Evolutionary conservation across 2,797 vertebrate species (phyloP).

Genomic region (Lepidocolaptes lacrymiger): DNA sequence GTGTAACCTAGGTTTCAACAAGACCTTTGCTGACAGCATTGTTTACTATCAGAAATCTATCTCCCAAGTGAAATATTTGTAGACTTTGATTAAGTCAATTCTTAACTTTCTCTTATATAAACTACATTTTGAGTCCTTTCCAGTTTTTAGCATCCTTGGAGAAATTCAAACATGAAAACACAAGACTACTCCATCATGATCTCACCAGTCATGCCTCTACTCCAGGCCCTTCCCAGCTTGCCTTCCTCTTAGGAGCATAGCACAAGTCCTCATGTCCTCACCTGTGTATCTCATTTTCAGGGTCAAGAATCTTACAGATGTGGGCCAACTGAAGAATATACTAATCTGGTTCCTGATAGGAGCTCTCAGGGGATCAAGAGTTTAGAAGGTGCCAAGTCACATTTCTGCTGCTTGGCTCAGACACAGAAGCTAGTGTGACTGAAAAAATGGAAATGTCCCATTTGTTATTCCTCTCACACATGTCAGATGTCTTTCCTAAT

Average conservation of each 20-base stretch:
- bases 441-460: not conserved
- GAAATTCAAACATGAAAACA: not conserved
- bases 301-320: not conserved
- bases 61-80: conserved; percentile 26
- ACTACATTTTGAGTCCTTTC: conserved; percentile 24
- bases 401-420: not conserved
- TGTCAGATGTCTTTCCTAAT: not conserved
- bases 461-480: not conserved
- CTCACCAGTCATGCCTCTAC: not conserved
- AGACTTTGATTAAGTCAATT: conserved; percentile 22
- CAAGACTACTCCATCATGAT: not conserved
- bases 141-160: not conserved
- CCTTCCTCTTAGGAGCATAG: not conserved
- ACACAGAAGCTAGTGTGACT: not conserved
- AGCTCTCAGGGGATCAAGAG: not conserved
- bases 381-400: not conserved
- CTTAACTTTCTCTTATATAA: conserved; percentile 32
- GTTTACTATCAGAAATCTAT: conserved; percentile 47
- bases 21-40: conserved; percentile 22
- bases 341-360: not conserved
- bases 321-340: not conserved
- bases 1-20: not conserved
- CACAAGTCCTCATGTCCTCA: not conserved
- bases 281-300: not conserved
- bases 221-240: not conserved